Conservation (phyloP, 2,113 vertebrate genomes). For the Lophius piscatorius region DNA sequence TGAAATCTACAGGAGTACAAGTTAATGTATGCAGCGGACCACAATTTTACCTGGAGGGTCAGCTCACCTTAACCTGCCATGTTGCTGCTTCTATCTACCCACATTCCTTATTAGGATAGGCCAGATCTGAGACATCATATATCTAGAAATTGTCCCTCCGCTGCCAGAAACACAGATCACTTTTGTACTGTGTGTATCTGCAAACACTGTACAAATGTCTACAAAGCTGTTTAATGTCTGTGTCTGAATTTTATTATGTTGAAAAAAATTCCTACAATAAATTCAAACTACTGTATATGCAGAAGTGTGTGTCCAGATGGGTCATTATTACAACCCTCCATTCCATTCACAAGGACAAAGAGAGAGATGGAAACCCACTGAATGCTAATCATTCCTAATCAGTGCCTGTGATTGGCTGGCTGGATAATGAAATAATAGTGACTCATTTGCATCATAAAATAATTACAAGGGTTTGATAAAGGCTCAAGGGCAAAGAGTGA, state of each 20-base stretch:
- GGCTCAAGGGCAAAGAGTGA: conserved; percentile 79
- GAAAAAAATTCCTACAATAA: conserved; percentile 39
- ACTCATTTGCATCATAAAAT: conserved; percentile 86
- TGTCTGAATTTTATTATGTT: conserved; percentile 4
- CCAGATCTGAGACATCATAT: too few species aligned
- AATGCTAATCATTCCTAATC: conserved; percentile 85
- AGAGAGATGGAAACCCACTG: conserved; percentile 58
- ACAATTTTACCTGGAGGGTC: too few species aligned
- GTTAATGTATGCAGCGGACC: too few species aligned
- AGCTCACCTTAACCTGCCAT: too few species aligned
- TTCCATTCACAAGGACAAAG: conserved; percentile 68
- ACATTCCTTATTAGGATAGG: too few species aligned
- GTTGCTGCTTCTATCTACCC: too few species aligned
- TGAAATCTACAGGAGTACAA: too few species aligned
- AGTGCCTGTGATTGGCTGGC: conserved; percentile 77
- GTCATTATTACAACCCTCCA: conserved; percentile 59
- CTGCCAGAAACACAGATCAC: too few species aligned
- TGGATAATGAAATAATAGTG: conserved; percentile 84
- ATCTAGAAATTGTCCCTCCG: too few species aligned
- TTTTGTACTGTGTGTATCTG: too few species aligned
- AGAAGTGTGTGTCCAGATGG: conserved; percentile 71
- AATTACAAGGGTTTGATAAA: conserved; percentile 83
- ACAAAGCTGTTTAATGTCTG: too few species aligned
- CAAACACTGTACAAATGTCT: too few species aligned
- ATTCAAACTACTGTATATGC: conserved; percentile 38